Percentiles rank a stretch among this genome's conserved stretches.
Evolutionary conservation across 92 coral and sea anemone genomes (phyloP).

Genomic region (Epizoanthus illoricatus): DNA sequence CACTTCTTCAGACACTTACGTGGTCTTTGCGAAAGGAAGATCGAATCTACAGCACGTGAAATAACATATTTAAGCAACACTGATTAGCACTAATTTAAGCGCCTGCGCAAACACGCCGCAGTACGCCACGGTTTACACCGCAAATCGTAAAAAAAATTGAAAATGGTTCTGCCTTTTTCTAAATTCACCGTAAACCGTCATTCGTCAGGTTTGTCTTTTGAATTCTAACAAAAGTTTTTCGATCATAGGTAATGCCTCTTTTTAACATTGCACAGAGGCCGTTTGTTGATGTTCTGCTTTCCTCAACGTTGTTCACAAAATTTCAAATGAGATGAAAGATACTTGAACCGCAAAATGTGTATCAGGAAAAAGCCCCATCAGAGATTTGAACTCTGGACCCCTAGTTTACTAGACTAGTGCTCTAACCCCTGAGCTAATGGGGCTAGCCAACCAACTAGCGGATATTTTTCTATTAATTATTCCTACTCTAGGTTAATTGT

Average conservation of each 20-base stretch:
- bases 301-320: constrained; percentile 4
- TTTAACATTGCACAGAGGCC: constrained; percentile 5
- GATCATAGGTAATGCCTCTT: constrained; percentile 4
- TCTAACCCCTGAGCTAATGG: constrained; percentile 5
- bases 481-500: constrained; percentile 3
- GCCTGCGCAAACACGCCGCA: constrained; percentile 8
- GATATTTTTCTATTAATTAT: constrained; percentile 1
- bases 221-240: constrained; percentile 1
- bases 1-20: constrained; percentile 1
- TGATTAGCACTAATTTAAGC: constrained; percentile 2
- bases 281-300: constrained; percentile 3
- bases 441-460: constrained; percentile 6
- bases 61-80: too few relatives aligned
- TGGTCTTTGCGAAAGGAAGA: constrained; percentile 5
- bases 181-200: constrained; percentile 4
- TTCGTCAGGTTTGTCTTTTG: constrained; percentile 4
- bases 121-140: constrained; percentile 6
- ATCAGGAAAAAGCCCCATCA: constrained; percentile 5
- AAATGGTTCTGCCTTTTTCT: constrained; percentile 3
- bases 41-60: too few relatives aligned
- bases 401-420: neutral
- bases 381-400: constrained; percentile 4
- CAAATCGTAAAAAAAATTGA: neutral
- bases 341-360: constrained; percentile 4
- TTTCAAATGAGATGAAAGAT: neutral